Evolutionary conservation across 2,888 invertebrate species (phyloP).

Genomic region (Endomychus coccineus): DNA sequence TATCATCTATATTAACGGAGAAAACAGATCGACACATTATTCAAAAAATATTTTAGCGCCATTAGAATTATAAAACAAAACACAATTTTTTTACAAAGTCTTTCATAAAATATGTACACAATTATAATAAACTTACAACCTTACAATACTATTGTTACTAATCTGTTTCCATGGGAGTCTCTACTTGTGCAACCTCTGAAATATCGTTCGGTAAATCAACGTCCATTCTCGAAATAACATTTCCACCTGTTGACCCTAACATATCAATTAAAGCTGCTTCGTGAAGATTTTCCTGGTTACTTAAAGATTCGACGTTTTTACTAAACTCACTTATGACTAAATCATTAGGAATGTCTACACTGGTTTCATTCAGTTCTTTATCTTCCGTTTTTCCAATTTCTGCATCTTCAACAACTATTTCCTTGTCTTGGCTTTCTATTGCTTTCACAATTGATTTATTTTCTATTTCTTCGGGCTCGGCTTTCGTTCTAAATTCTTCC

Average conservation of each 20-base stretch:
- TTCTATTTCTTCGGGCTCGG: background rate
- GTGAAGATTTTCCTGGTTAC: conserved; percentile 4
- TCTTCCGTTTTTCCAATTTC: background rate
- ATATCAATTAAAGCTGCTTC: conserved; percentile 6
- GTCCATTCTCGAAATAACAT: conserved; percentile 1
- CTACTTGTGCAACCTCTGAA: background rate
- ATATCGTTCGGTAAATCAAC: background rate
- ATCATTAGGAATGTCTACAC: too few relatives aligned
- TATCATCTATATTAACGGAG: too few relatives aligned
- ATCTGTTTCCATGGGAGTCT: conserved; percentile 10
- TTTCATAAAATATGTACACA: conserved; percentile 12
- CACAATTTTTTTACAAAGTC: conserved; percentile 12
- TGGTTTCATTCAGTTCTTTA: background rate
- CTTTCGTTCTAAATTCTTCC: too few relatives aligned
- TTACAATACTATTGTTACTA: conserved; percentile 6
- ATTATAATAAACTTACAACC: conserved; percentile 6
- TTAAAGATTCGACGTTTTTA: too few relatives aligned
- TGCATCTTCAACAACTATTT: conserved; percentile 1
- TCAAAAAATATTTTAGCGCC: too few relatives aligned
- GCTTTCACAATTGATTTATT: conserved; percentile 11
- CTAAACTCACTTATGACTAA: background rate
- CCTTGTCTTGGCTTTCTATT: conserved; percentile 5
- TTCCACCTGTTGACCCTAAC: conserved; percentile 1
- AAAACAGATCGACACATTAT: too few relatives aligned
- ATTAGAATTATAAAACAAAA: conserved; percentile 13